Evolutionary conservation across 2,888 invertebrate species (phyloP).

Genomic region (Protonemura montana): DNA sequence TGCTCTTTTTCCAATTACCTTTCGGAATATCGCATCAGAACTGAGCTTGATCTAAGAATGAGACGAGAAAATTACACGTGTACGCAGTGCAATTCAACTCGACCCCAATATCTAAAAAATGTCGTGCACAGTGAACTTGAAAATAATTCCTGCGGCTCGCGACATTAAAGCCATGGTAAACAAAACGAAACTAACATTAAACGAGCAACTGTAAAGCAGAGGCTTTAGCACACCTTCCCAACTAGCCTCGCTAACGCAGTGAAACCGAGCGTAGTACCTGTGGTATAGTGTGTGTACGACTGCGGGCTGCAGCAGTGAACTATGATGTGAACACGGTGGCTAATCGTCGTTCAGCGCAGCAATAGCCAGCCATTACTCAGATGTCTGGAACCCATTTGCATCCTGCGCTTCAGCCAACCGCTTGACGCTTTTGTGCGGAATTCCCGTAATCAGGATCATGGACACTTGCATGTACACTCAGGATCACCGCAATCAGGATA

Average conservation of each 20-base stretch:
- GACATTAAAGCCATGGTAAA: not conserved
- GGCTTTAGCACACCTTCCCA: not conserved
- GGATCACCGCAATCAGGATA: not conserved
- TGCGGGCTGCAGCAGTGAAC: not conserved
- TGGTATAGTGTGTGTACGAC: not conserved
- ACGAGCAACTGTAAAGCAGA: not conserved
- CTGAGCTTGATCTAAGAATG: no score
- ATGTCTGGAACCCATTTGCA: not conserved
- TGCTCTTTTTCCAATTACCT: no score
- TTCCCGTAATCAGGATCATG: not conserved
- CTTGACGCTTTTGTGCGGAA: not conserved
- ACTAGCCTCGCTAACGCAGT: no score
- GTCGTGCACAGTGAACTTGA: not conserved
- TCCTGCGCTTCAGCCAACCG: not conserved
- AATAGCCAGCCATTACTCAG: not conserved
- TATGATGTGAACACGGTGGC: not conserved
- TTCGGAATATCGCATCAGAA: no score
- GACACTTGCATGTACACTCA: no score
- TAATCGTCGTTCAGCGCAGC: not conserved
- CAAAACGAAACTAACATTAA: not conserved
- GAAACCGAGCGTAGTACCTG: no score
- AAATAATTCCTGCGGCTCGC: not conserved
- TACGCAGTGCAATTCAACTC: no score
- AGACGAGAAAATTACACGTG: no score
- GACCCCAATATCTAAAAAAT: no score